Evolutionary conservation across 2,113 vertebrate species (phyloP).

Genomic region (Caranx melampygus): DNA sequence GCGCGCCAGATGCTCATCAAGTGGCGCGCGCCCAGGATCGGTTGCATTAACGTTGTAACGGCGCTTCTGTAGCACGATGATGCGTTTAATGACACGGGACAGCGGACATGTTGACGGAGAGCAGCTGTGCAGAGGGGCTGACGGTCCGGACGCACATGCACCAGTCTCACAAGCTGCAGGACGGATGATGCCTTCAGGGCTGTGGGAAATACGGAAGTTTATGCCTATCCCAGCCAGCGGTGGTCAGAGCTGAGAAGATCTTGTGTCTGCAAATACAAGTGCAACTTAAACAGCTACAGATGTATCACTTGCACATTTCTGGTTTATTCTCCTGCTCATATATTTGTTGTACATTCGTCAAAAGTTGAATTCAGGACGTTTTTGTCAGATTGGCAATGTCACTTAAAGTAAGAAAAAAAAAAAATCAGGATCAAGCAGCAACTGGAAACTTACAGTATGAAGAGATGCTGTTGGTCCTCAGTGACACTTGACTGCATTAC

Average conservation of each 20-base stretch:
- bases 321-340: too few relatives aligned
- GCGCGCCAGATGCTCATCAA: constrained; percentile 63
- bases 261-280: not conserved
- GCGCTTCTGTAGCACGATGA: not conserved
- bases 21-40: too few relatives aligned
- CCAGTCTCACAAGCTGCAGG: not conserved
- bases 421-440: too few relatives aligned
- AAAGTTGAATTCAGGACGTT: too few relatives aligned
- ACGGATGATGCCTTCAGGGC: not conserved
- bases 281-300: too few relatives aligned
- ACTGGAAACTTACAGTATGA: not conserved
- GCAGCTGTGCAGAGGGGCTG: too few relatives aligned
- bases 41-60: constrained; percentile 26
- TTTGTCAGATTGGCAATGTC: too few relatives aligned
- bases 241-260: not conserved
- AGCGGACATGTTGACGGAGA: constrained; percentile 2
- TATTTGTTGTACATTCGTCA: too few relatives aligned
- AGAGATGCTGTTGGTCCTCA: not conserved
- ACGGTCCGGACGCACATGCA: not conserved
- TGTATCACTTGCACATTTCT: too few relatives aligned
- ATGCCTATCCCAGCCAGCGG: not conserved
- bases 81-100: not conserved
- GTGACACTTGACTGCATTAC: constrained; percentile 5
- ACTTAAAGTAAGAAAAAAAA: too few relatives aligned
- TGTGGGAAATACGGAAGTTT: not conserved